Evolutionary conservation across 2,113 vertebrate species (phyloP), one percentile per base, ranked within the genome.

Genomic region (Epinephelus moara): DNA sequence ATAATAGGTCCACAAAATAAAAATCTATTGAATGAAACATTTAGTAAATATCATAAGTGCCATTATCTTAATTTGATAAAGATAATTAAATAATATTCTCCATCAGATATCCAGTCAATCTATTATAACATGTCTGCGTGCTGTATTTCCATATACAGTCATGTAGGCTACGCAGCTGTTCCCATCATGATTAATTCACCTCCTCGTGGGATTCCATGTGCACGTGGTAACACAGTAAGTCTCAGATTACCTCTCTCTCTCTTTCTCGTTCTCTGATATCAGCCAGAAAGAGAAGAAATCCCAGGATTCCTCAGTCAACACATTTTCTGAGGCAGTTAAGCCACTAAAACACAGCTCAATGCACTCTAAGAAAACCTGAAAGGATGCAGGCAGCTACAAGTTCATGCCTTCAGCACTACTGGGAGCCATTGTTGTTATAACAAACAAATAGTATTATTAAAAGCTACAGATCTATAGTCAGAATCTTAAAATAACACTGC

Each of bases 181-280:
- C 21, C 1, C 55, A 57, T 56, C 77, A 73, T 88, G 12, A 91
- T 74, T 86, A 52, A 90, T 90, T 81, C 4, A 88, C 8, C 10
- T 70, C 5, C 21, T 69, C 42, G 15, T 18, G 33, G 62, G 63
- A 63, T 62, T 14, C 17, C 19, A 19, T 40, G 63, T 75, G n/a
- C 42, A 64, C 70, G 79, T 57, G 63, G 45, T 53, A 66, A 70
- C 66, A 47, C 30, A 30, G 21, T 30, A 6, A 17, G 23, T 66
- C 21, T 85, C 68, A 56, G 37, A 72, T 85, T 75, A 33, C 64
- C 70, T 56, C 14, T 62, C 60, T 53, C 18, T 62, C 25, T 49
- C 2, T 40, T 59, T 78, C 61, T 45, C 42, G 25, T 1, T 40
- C 67, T 78, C 61, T 53, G 69, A 61, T 77, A 6, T 70, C 80